phyloP scores from a whole-genome alignment of 2,888 invertebrate genomes.

The Epinotia demarniana region DNA sequence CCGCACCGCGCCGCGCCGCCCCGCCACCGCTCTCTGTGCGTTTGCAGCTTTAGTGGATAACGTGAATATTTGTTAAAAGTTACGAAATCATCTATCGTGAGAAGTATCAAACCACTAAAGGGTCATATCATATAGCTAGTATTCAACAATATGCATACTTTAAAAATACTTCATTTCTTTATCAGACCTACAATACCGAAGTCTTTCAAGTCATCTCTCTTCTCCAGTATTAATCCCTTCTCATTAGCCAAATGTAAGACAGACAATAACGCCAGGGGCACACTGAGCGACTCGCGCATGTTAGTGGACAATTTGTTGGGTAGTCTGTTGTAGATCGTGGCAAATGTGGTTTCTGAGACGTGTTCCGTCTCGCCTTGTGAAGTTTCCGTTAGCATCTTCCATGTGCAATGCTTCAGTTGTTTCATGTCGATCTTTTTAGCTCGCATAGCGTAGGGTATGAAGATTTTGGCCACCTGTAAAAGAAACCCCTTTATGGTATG shows the following conservation, averaged over 20 bases:
- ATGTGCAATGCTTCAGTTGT: constrained; percentile 90
- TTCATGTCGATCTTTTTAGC: constrained; percentile 96
- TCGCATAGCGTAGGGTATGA: constrained; percentile 91
- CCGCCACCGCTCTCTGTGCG: too few species aligned
- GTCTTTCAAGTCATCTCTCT: constrained; percentile 80
- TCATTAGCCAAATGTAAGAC: constrained; percentile 94
- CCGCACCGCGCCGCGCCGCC: too few species aligned
- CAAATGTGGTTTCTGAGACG: constrained; percentile 81
- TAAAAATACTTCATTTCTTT: constrained; percentile 51
- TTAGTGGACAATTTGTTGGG: constrained; percentile 84
- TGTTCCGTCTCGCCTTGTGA: constrained; percentile 64
- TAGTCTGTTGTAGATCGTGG: constrained; percentile 82
- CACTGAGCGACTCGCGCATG: constrained; percentile 90
- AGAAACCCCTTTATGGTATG: background rate
- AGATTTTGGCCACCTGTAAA: constrained; percentile 87
- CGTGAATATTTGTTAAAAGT: background rate
- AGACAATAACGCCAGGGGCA: constrained; percentile 91
- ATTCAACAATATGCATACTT: background rate
- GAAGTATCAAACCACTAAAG: background rate
- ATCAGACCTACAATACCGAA: constrained; percentile 77
- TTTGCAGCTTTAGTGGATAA: too few species aligned
- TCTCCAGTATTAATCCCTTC: constrained; percentile 85
- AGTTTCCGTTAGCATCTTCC: constrained; percentile 84
- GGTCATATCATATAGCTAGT: background rate
- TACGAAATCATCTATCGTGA: background rate